A percentile compares a stretch with the other conserved stretches of the same genome.
phyloP scores from a whole-genome alignment of 92 coral and sea anemone genomes.

The Chrysogorgia sp. region DNA sequence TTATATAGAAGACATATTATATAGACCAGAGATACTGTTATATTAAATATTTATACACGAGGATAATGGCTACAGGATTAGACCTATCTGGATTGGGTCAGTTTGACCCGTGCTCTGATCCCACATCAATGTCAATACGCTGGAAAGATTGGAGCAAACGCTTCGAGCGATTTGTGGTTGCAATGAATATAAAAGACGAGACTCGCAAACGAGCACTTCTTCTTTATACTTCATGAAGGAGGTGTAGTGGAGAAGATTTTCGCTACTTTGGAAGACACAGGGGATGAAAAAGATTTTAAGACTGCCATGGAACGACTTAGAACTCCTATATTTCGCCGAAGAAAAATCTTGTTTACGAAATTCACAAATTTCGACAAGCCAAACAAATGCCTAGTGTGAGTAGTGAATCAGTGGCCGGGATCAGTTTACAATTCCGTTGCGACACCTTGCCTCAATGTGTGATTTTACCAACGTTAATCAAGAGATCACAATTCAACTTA shows the following conservation, averaged over 20 bases:
- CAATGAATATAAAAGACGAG: conserved; percentile 11
- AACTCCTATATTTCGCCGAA: conserved; percentile 45
- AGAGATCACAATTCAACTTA: too few relatives aligned
- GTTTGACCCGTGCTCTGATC: not conserved
- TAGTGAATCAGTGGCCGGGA: not conserved
- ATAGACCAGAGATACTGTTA: too few relatives aligned
- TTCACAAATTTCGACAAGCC: not conserved
- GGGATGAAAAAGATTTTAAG: not conserved
- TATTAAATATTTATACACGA: too few relatives aligned
- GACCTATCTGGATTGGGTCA: too few relatives aligned
- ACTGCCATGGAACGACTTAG: conserved; percentile 27
- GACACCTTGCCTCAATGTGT: not conserved
- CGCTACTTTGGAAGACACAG: conserved; percentile 9
- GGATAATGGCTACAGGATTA: too few relatives aligned
- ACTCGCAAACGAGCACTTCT: conserved; percentile 37
- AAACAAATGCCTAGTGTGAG: not conserved
- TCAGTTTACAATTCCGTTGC: not conserved
- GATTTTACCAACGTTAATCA: not conserved
- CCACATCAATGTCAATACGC: too few relatives aligned
- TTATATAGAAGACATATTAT: too few relatives aligned
- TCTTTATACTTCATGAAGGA: conserved; percentile 14
- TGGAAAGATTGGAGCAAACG: too few relatives aligned
- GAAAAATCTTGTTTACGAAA: conserved; percentile 39
- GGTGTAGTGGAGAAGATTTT: conserved; percentile 16
- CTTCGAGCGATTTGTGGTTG: not conserved